These are phyloP conservation scores for Corbicula japonica DNA, from an alignment of 2,888 invertebrate genomes.

Conservation along the genomic window DNA sequence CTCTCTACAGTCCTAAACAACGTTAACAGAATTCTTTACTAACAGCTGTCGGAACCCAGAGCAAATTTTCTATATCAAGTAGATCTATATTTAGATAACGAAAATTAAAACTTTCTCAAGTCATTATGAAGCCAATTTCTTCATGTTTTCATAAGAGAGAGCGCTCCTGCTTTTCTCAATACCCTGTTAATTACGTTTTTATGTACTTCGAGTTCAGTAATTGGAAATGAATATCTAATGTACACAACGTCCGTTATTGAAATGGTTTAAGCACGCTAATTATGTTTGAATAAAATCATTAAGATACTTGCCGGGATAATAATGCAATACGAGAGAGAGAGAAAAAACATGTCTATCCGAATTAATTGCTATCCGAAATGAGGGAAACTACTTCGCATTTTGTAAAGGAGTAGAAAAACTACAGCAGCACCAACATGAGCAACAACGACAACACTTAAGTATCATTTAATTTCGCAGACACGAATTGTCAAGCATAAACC, in stretches of 20 bases:
- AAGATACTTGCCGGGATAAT: not conserved
- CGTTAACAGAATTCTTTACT: too few relatives aligned
- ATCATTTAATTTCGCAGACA: too few relatives aligned
- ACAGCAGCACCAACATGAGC: too few relatives aligned
- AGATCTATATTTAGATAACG: conserved; percentile 46
- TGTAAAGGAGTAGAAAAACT: too few relatives aligned
- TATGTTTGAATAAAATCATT: conserved; percentile 56
- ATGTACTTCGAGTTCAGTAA: conserved; percentile 49
- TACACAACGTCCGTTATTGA: conserved; percentile 31
- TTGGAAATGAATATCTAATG: conserved; percentile 38
- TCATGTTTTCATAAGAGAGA: conserved; percentile 46
- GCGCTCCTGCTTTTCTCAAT: conserved; percentile 33
- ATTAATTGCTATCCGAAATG: too few relatives aligned
- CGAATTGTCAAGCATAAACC: too few relatives aligned
- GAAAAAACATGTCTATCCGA: too few relatives aligned
- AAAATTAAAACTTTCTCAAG: conserved; percentile 55
- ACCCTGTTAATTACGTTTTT: conserved; percentile 59
- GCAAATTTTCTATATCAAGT: conserved; percentile 8
- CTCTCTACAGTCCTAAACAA: too few relatives aligned
- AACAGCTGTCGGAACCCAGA: too few relatives aligned
- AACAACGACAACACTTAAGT: too few relatives aligned
- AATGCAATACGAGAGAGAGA: too few relatives aligned
- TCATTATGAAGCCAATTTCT: conserved; percentile 53
- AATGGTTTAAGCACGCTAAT: conserved; percentile 29
- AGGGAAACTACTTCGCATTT: too few relatives aligned